Evolutionary conservation across 1,140 invertebrate species (phyloP), one percentile per base, ranked within the genome.

Genomic region (Grapholita molesta): DNA sequence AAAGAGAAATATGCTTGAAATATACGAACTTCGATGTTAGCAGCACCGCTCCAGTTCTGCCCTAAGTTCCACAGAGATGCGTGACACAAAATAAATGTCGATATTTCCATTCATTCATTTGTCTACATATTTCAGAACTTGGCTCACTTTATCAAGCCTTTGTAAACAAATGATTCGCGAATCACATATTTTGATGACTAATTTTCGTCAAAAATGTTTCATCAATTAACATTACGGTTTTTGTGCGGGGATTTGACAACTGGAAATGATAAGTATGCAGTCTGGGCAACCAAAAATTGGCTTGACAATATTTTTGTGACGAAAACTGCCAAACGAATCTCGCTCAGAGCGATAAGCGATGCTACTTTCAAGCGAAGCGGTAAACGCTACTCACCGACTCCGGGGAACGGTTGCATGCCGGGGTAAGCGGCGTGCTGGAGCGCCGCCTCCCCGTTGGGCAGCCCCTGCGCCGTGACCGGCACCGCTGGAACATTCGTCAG

Each of bases 391-490:
- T 96, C 94, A 97, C 96, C 96, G 93, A 97, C 97, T 91, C 97
- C 96, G 73, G 96, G 95, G 93, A 98, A 98, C 71, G 97, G 96
- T 92, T 96, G 96, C 93, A 98, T 97, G 83, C 96, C 96, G 72
- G 97, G 94, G 93, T 97, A 98, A 76, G 95, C 95, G 79, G 95
- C 95, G 91, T 97, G 96, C 88, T 97, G 96, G 70, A 97, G 93
- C 52, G 97, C 95, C 64, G 96, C 96, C 76, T 98, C 97, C 74
- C 97, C 97, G 91, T 98, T 98, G 75, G 96, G 95, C 84, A 98
- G 93, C 73, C 96, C 96, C 93, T 97, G 96, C 79, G 97, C 96
- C 94, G 96, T 95, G 94, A 97, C 96, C 86, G 95, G 96, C 91
- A 96, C 92, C 35, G 92, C 92, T 88, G 85, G 66, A 88, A 48